Evolutionary conservation across 2,797 vertebrate genomes (phyloP), one percentile per base, ranked within the genome.

Genomic region (Danio jaintianensis): DNA sequence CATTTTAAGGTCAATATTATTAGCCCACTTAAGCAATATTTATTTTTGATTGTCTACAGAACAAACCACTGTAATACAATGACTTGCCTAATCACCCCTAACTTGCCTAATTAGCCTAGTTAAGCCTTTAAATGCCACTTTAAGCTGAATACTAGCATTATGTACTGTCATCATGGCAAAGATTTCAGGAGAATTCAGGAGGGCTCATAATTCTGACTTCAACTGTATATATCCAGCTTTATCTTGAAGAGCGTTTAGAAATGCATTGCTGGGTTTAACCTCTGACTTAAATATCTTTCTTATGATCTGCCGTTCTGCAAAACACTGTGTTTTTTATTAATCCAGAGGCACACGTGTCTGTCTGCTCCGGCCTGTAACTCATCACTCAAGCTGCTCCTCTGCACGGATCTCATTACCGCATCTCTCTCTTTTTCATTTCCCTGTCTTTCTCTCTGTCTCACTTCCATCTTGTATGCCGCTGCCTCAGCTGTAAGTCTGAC

Each of bases 401-500:
- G 50, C 70, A 36, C 63, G 29, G 55, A 66, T 82, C 77, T 82
- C 66, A 80, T 79, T 69, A 64, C 59, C 63, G 12, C 1, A 71
- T 67, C 79, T 52, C 48, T 72, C 78, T 72, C 72, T 80, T 58
- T 81, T 63, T 80, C 79, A 69, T 70, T 82, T 76, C 52, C 20
- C 43, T 78, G 48, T 55, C 64, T 75, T 64, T 38, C 20, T 55
- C 66, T 61, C 68, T 73, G 62, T 15, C 18, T 43, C 48, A n/a
- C 72, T 52, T 50, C 84, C 88, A 87, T 89, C 90, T 89, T 68
- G 55, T 77, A 80, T 68, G 81, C 83, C 88, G 89, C 87, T 89
- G 89, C 89, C 90, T 93, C 93, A 93, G 92, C 92, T 89, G 82
- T 91, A 81, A 85, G 83, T 82, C 87, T 89, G 86, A 91, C 88